These are phyloP conservation scores for Eleutherodactylus coqui DNA, from an alignment of 2,797 vertebrate genomes.

Conservation along the genomic window DNA sequence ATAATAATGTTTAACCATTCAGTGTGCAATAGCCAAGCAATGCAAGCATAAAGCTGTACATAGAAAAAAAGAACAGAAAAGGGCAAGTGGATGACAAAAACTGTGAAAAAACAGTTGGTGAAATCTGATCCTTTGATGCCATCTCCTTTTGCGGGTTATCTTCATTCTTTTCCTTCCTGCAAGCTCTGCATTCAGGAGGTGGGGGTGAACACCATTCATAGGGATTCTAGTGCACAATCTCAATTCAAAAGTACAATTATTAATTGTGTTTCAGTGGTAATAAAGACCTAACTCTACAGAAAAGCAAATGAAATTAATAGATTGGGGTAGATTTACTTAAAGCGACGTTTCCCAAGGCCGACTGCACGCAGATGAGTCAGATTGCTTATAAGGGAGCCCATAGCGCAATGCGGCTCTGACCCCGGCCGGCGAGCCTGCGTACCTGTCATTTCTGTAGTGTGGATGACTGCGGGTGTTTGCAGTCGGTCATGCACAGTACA, in stretches of 20 bases:
- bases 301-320: too few relatives aligned
- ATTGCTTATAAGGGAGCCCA: too few relatives aligned
- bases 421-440: too few relatives aligned
- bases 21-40: background rate
- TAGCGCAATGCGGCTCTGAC: too few relatives aligned
- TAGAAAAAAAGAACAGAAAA: conserved; percentile 24
- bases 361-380: too few relatives aligned
- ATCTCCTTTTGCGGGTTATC: conserved; percentile 19
- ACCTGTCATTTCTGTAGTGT: too few relatives aligned
- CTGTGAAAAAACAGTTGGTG: conserved; percentile 22
- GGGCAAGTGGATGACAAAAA: background rate
- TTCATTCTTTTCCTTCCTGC: conserved; percentile 50
- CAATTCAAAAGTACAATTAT: conserved; percentile 31
- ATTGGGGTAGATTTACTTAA: too few relatives aligned
- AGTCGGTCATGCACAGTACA: too few relatives aligned
- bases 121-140: conserved; percentile 40
- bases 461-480: too few relatives aligned
- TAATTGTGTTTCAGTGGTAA: background rate
- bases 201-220: conserved; percentile 15
- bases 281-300: background rate
- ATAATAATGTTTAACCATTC: background rate
- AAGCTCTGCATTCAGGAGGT: conserved; percentile 11
- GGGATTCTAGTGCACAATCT: conserved; percentile 24
- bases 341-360: too few relatives aligned
- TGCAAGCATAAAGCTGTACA: conserved; percentile 9